Evolutionary conservation across 2,888 invertebrate species (phyloP), one percentile per base, ranked within the genome.

Genomic region (Hirtodrosophila confusa): DNA sequence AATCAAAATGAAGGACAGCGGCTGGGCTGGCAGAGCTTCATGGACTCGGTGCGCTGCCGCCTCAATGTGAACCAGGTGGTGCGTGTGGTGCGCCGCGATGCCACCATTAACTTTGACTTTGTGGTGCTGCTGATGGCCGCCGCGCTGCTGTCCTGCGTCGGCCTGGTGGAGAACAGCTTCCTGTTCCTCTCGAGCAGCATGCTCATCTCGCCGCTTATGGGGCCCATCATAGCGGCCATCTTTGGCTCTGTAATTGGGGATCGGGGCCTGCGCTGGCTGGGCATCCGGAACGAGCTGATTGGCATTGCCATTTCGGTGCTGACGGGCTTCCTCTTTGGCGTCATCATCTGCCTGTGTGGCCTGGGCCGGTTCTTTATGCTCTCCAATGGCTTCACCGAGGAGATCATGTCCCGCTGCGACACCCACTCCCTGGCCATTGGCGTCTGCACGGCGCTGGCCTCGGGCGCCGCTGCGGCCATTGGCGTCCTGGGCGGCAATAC

Each of bases 191-290:
- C 96, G 7, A 95, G 95, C 63, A 95, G 95, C 84, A 96, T 96
- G 95, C 93, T 96, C 33, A 95, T 96, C 56, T 96, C 95, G 0
- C 96, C 96, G 0, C 92, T 96, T 45, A 95, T 96, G 95, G 95
- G 95, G 11, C 96, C 96, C 4, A 95, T 96, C 68, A 93, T 95
- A 87, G 96, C 95, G 0, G 94, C 93, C 9, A 95, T 95, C 0
- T 94, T 96, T 79, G 95, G 95, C 0, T 93, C 94, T 9, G 94
- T 94, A 1, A 94, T 95, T 11, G 91, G 93, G 17, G 95, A 95
- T 85, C 90, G 92, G 9, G 92, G 93, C 0, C 91, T 96, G 7
- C 93, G 94, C 71, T 93, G 92, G 71, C 92, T 94, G 75, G 96
- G 96, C 0, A 90, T 95, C 0, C 91, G 92, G 50, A 94, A 94